Base-by-base conservation (phyloP, 2,888 invertebrate genomes). In the Dynastes maya region DNA sequence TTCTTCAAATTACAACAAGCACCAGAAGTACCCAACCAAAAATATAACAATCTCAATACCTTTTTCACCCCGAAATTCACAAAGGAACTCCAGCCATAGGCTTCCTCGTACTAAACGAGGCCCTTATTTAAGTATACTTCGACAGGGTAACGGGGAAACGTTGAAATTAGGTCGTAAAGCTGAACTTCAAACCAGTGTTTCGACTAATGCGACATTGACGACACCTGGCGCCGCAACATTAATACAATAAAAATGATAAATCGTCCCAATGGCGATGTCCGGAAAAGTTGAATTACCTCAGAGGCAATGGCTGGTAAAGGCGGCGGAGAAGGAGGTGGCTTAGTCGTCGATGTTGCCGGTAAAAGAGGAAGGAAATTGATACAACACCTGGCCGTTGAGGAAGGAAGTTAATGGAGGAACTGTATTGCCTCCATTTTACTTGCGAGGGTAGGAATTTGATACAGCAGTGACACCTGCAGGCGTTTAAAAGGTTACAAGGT, bases 191-290 rank as follows among this genome's bases (percentile, higher is more conserved):
- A 68, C 32, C 49, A 37, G 68, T n/a, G 51, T 68, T 68, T 68
- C 68, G 51, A 68, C 68, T 68, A 68, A 68, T 68, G 68, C 68
- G 68, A 68, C 68, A 68, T 68, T 68, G 68, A 68, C 68, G 68
- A 51, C 68, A 68, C 68, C 68, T 68, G 68, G 27, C 68, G 68
- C 68, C 68, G 13, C 22, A 51, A 68, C 49, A 51, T 68, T 68
- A 68, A 68, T 49, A 68, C 68, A 68, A 68, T 68, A 68, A 68
- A 68, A 68, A 68, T 68, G 68, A 68, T 51, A 68, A 68, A 68
- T 68, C 49, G 29, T 51, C 27, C 51, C 68, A 29, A 51, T 68
- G 51, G 13, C 68, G 11, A 27, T 22, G 67, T 3, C 13, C 13
- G 16, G 68, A 27, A 68, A 45, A 45, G 8, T 8, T 8, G 45